A percentile compares a stretch with the other conserved stretches of the same genome.
Conservation (phyloP, 2,113 vertebrate genomes). For the Menura novaehollandiae region DNA sequence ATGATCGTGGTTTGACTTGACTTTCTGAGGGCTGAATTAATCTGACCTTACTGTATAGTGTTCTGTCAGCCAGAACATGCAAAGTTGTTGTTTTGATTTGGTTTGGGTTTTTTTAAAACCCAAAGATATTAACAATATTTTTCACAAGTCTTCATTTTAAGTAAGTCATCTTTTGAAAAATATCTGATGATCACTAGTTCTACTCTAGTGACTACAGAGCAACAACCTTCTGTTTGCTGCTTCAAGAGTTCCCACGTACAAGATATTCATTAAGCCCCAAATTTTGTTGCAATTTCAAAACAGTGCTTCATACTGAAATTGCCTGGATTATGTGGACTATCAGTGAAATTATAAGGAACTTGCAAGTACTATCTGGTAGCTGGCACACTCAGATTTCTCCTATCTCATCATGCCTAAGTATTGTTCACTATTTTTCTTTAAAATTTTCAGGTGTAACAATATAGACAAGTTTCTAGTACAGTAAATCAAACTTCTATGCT, state of each 20-base stretch:
- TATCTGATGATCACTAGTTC: not conserved
- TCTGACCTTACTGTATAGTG: not conserved
- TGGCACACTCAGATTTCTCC: not conserved
- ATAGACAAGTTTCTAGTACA: not conserved
- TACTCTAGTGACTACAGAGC: not conserved
- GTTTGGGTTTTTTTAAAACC: not conserved
- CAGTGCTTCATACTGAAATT: not conserved
- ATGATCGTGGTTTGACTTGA: not conserved
- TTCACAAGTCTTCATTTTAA: not conserved
- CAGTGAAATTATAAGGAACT: not conserved
- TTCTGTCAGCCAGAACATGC: not conserved
- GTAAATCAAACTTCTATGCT: accelerated
- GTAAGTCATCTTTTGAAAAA: not conserved
- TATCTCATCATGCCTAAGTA: not conserved
- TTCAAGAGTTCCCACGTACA: not conserved
- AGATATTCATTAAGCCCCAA: not conserved
- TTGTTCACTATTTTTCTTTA: not conserved
- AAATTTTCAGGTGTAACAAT: not conserved
- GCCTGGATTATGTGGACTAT: not conserved
- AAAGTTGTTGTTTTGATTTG: not conserved
- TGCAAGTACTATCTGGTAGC: not conserved
- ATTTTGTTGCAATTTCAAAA: not conserved
- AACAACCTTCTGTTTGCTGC: not conserved
- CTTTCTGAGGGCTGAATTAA: not conserved
- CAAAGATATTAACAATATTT: not conserved